Conservation (phyloP, 1,140 invertebrate genomes). For the Heliothis subflexa region DNA sequence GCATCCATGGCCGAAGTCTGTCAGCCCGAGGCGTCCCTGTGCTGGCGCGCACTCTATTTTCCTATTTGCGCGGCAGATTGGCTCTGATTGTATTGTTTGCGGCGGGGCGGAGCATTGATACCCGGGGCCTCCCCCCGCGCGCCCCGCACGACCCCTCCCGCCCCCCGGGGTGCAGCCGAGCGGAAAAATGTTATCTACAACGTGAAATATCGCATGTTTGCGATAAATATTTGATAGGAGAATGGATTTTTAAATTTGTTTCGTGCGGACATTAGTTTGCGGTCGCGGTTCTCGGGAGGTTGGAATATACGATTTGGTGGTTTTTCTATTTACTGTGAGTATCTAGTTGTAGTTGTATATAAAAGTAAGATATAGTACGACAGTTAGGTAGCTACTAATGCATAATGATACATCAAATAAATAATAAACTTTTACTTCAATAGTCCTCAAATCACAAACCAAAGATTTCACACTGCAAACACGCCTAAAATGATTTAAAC, state of each 20-base stretch:
- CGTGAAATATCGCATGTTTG: slow-evolving; percentile 64
- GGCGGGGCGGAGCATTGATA: slow-evolving; percentile 70
- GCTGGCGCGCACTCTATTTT: slow-evolving; percentile 82
- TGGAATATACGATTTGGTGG: slow-evolving; percentile 1
- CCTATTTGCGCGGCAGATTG: slow-evolving; percentile 85
- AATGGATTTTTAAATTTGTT: slow-evolving; percentile 66
- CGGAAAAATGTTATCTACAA: slow-evolving; percentile 75
- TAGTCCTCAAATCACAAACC: too few relatives aligned
- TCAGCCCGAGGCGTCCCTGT: slow-evolving; percentile 72
- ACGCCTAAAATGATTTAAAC: neutral
- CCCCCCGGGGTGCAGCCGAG: slow-evolving; percentile 61
- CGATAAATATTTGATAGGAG: slow-evolving; percentile 72
- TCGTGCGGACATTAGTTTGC: slow-evolving; percentile 48
- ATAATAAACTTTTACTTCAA: too few relatives aligned
- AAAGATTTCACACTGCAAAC: too few relatives aligned
- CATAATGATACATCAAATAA: too few relatives aligned
- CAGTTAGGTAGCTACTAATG: too few relatives aligned
- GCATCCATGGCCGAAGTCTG: slow-evolving; percentile 17
- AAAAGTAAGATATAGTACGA: neutral
- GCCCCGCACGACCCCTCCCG: slow-evolving; percentile 30
- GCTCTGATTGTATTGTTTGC: slow-evolving; percentile 85
- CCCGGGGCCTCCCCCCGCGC: slow-evolving; percentile 48
- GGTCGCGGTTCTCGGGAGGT: slow-evolving; percentile 28
- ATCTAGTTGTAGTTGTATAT: neutral
- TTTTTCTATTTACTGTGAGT: slow-evolving; percentile 13